Percentiles rank a stretch among this genome's conserved stretches.
Evolutionary conservation across 2,797 vertebrate genomes (phyloP).

Genomic region (Anguilla marmorata): DNA sequence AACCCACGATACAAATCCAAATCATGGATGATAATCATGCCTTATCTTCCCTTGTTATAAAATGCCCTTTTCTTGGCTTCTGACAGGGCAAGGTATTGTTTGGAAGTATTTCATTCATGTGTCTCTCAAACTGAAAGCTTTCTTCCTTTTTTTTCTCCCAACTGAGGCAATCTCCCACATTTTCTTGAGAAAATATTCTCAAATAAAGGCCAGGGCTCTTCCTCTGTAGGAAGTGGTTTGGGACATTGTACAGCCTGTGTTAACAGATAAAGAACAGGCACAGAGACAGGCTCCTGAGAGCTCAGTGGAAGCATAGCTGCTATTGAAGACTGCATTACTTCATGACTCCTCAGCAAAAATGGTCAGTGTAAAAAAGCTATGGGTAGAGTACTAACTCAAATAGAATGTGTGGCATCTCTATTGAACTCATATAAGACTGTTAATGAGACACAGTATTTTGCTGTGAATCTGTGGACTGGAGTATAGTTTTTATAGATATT

Average conservation of each 20-base stretch:
- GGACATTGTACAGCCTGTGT: conserved; percentile 48
- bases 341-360: neutral
- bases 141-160: conserved; percentile 36
- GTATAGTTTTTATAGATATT: too few relatives aligned
- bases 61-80: conserved; percentile 64
- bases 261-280: conserved; percentile 64
- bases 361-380: too few relatives aligned
- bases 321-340: neutral
- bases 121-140: conserved; percentile 38
- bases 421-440: too few relatives aligned
- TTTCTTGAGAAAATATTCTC: conserved; percentile 50
- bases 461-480: too few relatives aligned
- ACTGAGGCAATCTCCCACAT: conserved; percentile 62
- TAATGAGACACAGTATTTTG: too few relatives aligned
- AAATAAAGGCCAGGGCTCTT: conserved; percentile 65
- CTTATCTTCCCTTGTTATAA: conserved; percentile 69
- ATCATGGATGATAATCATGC: conserved; percentile 61
- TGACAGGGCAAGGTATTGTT: conserved; percentile 57
- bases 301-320: neutral
- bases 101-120: conserved; percentile 63
- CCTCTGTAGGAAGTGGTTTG: conserved; percentile 62
- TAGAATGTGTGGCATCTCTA: too few relatives aligned
- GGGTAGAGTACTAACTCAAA: too few relatives aligned
- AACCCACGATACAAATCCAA: conserved; percentile 56
- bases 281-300: conserved; percentile 62